Base-by-base conservation (phyloP, 2,113 vertebrate species). In the Rissa tridactyla region DNA sequence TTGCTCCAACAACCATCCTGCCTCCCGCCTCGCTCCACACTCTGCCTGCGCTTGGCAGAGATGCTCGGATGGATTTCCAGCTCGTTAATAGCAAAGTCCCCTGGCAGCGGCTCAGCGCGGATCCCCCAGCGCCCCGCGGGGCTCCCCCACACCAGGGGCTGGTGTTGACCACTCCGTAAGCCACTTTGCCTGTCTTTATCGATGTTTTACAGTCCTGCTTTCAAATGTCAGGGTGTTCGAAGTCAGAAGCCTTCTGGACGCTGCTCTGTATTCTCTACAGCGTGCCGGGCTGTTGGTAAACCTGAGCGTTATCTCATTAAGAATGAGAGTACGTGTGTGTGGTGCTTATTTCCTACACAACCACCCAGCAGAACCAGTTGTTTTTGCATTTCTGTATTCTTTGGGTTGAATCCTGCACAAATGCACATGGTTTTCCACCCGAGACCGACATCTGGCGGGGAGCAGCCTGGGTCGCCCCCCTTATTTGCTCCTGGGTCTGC, bases 251-350 rank as follows among this genome's bases (percentile, higher is more conserved):
- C 69, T 71, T 68, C 93, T 76, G 72, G 85, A 72, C 76, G 57
- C n/a, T 42, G 79, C 73, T n/a, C 34, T 57, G 82, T 10, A 0
- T 29, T 82, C 75, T 51, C 42, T 38, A 4, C 58, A 46, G 52
- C 3, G 1, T 27, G 70, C 76, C 29, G 77, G 42, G 42, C 71
- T 82, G 52, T 80, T 26, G 11, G 77, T 6, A 32, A 66, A 89
- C 72, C 87, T 34, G 34, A 70, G 46, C 30, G 4, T 61, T 30
- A 10, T 5, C 71, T 85, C 65, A 2, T 20, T 25, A 52, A 58
- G 61, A 78, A 30, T 0, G 21, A 58, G 25, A 40, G 10, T 51
- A 5, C 1, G 4, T 2, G 2, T 27, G 21, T 21, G 52, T 21
- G 51, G 15, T 23, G 42, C 18, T 70, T 4, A 5, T 76, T 86